These are phyloP conservation scores for Leptopilina drosophilae DNA, from an alignment of 2,888 invertebrate species.

Conservation along the genomic window DNA sequence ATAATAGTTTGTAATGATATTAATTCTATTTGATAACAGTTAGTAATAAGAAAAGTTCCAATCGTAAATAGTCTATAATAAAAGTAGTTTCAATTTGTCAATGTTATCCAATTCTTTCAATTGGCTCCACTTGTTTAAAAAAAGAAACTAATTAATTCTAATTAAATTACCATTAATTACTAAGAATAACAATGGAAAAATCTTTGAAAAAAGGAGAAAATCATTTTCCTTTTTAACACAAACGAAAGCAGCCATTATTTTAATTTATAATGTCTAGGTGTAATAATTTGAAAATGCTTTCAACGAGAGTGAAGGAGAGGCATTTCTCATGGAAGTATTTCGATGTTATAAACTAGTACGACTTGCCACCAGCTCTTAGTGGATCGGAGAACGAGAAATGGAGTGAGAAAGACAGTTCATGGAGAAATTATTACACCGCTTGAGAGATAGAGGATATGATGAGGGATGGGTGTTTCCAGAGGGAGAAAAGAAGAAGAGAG, in stretches of 20 bases:
- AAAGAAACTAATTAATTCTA: too few relatives aligned
- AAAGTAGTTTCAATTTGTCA: too few relatives aligned
- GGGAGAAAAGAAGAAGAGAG: too few relatives aligned
- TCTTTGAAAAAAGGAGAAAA: background rate
- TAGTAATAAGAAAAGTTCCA: too few relatives aligned
- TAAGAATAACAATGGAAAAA: background rate
- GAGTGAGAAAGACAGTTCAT: slow-evolving; percentile 46
- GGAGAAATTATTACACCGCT: slow-evolving; percentile 47
- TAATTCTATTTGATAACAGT: too few relatives aligned
- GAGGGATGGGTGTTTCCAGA: too few relatives aligned
- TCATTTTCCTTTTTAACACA: background rate
- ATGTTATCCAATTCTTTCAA: too few relatives aligned
- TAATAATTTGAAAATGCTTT: slow-evolving; percentile 33
- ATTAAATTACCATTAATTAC: too few relatives aligned
- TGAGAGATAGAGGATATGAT: slow-evolving; percentile 18
- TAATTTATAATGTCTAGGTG: background rate
- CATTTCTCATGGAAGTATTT: slow-evolving; percentile 34
- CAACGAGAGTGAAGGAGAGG: slow-evolving; percentile 12
- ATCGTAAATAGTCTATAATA: too few relatives aligned
- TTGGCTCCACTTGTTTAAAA: too few relatives aligned
- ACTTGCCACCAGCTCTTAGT: slow-evolving; percentile 34
- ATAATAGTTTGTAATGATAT: too few relatives aligned
- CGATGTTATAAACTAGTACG: slow-evolving; percentile 17
- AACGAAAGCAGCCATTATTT: background rate
- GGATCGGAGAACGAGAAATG: slow-evolving; percentile 32